Evolutionary conservation across 2,888 invertebrate genomes (phyloP), one percentile per base, ranked within the genome.

Genomic region (Nephrocerus scutellatus): DNA sequence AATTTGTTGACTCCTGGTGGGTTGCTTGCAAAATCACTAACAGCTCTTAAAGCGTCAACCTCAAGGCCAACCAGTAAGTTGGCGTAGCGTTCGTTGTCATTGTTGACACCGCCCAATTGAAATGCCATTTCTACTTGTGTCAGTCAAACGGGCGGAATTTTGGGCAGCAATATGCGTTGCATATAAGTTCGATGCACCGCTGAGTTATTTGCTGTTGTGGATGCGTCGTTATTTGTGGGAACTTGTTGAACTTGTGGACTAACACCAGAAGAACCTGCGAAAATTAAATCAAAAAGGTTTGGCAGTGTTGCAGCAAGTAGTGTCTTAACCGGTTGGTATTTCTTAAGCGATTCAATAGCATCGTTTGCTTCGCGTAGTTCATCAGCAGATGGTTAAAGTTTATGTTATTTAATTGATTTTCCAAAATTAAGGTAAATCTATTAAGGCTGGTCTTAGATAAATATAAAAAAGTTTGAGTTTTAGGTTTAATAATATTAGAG

Each of bases 11-110:
- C 13, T 9, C n/a, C 9, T 7, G 25, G 31, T 31, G 38, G 24
- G 20, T 37, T 37, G n/a, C 4, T 30, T 6, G 14, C 30, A 5
- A 37, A 8, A 19, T 37, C 37, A 3, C 36, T 30, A 19, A 30
- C 30, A 14, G 30, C 36, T 30, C 24, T 22, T 24, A 30, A 37
- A 7, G 37, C 30, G n/a, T 37, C 37, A 12, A 30, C 37, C n/a
- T 37, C 37, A 5, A 37, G 37, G 12, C 37, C 31, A n/a, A 37
- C 31, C 8, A 37, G 21, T 13, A 37, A 31, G 20, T 30, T 23
- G 23, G 30, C 36, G 14, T 36, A 36, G 13, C 30, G 36, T 18
- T 30, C 36, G 10, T 30, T 20, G 13, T 36, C 37, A 20, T 20
- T 30, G 24, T 13, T 19, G 20, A 30, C 20, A 4, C 20, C 30